Percentiles rank a stretch among this genome's conserved stretches.
These are phyloP conservation scores for Hydrotaea cyrtoneurina DNA, from an alignment of 2,888 invertebrate species.

Conservation along the genomic window DNA sequence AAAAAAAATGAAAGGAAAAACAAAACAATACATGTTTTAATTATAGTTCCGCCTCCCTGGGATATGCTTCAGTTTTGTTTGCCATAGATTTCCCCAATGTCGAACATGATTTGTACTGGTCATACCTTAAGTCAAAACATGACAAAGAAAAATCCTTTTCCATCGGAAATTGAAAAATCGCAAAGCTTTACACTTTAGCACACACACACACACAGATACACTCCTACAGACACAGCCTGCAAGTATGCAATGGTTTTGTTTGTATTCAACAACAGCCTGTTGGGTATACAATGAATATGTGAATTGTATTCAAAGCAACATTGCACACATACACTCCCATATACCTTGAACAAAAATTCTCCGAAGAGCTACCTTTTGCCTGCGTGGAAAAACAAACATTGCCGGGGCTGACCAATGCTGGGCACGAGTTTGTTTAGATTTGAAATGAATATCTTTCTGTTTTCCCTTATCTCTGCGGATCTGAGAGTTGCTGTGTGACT, in stretches of 20 bases:
- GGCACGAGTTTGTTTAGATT: too few relatives aligned
- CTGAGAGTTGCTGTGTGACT: too few relatives aligned
- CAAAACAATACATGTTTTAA: neutral
- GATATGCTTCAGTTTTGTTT: too few relatives aligned
- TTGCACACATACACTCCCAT: neutral
- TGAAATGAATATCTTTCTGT: too few relatives aligned
- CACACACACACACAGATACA: too few relatives aligned
- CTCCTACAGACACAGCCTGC: too few relatives aligned
- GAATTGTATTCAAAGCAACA: neutral
- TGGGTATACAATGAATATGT: conserved; percentile 33
- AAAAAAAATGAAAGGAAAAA: too few relatives aligned
- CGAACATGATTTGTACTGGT: neutral
- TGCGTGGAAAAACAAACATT: neutral
- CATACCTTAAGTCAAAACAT: neutral
- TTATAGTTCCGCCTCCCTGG: too few relatives aligned
- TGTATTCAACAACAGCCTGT: conserved; percentile 27
- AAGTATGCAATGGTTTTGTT: conserved; percentile 36
- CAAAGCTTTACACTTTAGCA: conserved; percentile 19
- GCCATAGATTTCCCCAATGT: too few relatives aligned
- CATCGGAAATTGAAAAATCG: conserved; percentile 20
- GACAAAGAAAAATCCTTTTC: neutral
- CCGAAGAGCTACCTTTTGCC: neutral
- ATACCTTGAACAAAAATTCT: neutral
- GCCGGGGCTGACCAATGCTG: too few relatives aligned
- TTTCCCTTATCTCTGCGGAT: too few relatives aligned